phyloP scores from a whole-genome alignment of 2,888 invertebrate species.

The Sialis lutaria region DNA sequence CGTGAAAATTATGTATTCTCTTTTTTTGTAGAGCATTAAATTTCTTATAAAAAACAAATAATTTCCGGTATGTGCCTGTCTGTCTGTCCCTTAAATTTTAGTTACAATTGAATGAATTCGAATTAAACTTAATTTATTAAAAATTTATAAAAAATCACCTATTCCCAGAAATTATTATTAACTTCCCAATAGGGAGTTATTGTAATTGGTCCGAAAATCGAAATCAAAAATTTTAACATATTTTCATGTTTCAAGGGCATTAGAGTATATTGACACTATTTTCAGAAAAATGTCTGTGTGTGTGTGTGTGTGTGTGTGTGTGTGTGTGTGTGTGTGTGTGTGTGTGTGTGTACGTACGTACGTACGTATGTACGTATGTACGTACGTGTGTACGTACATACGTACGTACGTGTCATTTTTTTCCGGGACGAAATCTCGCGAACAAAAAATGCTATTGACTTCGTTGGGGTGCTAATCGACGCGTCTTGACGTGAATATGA shows the following conservation, averaged over 20 bases:
- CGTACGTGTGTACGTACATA: not conserved
- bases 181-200: not conserved
- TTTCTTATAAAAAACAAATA: no score
- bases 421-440: no score
- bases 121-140: not conserved
- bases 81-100: not conserved
- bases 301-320: not conserved
- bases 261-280: no score
- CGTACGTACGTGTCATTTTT: no score
- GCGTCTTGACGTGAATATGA: no score
- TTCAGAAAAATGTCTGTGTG: not conserved
- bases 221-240: no score
- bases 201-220: no score
- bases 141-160: not conserved
- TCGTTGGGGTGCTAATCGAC: no score
- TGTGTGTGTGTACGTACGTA: not conserved
- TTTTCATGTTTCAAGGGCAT: no score
- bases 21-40: no score
- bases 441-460: no score
- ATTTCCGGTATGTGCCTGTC: no score
- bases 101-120: not conserved
- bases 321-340: not conserved
- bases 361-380: not conserved
- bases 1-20: not conserved
- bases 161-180: not conserved